Conservation (phyloP, 2,113 vertebrate species). For the Ammospiza caudacuta region DNA sequence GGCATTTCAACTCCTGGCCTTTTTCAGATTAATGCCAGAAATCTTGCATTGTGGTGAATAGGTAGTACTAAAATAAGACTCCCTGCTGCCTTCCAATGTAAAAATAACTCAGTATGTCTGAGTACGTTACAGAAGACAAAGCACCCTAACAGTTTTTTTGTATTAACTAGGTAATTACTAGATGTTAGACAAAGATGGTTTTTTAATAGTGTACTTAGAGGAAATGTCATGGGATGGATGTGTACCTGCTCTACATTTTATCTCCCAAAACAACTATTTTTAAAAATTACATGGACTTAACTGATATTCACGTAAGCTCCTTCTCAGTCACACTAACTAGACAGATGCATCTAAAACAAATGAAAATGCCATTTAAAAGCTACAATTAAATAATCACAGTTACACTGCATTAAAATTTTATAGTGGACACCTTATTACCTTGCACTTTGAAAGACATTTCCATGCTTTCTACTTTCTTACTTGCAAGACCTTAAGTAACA, state of each 20-base stretch:
- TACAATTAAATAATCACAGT: not conserved
- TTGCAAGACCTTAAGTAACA: not conserved
- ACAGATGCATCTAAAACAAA: not conserved
- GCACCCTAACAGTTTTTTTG: not conserved
- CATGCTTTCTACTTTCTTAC: not conserved
- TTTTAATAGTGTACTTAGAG: not conserved
- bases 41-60: not conserved
- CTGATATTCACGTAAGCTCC: not conserved
- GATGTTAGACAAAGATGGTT: not conserved
- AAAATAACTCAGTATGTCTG: conserved; percentile 16
- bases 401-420: not conserved
- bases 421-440: not conserved
- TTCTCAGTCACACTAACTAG: not conserved
- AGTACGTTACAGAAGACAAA: not conserved
- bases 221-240: not conserved
- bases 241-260: not conserved
- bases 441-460: not conserved
- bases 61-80: conserved; percentile 12
- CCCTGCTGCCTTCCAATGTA: not conserved
- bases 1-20: not conserved
- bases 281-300: not conserved
- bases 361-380: not conserved
- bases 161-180: not conserved
- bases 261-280: not conserved
- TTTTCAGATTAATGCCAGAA: not conserved